These are phyloP conservation scores for Sebastes aleutianus DNA, from an alignment of 2,797 vertebrate species.

Conservation along the genomic window DNA sequence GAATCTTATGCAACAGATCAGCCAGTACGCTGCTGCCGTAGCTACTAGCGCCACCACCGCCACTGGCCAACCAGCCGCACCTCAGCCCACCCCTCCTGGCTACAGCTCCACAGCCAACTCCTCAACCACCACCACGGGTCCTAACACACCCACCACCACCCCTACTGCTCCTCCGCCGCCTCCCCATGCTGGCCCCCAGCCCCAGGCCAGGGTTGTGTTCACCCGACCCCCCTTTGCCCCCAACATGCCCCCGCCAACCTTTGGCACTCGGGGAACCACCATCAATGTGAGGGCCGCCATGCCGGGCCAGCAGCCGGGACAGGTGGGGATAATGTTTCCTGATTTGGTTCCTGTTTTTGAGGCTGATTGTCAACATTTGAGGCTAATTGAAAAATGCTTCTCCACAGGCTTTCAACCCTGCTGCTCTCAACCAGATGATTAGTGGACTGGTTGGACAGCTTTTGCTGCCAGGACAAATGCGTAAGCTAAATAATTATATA, in stretches of 20 bases:
- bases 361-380: neutral
- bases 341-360: neutral
- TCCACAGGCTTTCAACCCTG: constrained; percentile 79
- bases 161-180: constrained; percentile 71
- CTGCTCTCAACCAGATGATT: constrained; percentile 93
- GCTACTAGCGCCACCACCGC: constrained; percentile 69
- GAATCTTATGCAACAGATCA: constrained; percentile 80
- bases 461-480: constrained; percentile 87
- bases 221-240: constrained; percentile 85
- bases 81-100: constrained; percentile 67
- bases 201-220: constrained; percentile 89
- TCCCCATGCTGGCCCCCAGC: constrained; percentile 74
- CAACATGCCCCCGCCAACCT: constrained; percentile 74
- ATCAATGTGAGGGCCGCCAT: constrained; percentile 83
- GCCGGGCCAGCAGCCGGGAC: constrained; percentile 82
- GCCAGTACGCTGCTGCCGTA: constrained; percentile 72
- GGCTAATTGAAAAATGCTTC: neutral
- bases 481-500: constrained; percentile 58
- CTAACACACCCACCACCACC: constrained; percentile 72
- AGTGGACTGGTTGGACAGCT: constrained; percentile 92
- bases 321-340: constrained; percentile 56
- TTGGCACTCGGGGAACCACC: constrained; percentile 75
- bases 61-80: constrained; percentile 63
- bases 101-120: constrained; percentile 71
- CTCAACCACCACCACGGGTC: constrained; percentile 68